Evolutionary conservation across 2,113 vertebrate genomes (phyloP).

Genomic region (Cinclus mexicanus): DNA sequence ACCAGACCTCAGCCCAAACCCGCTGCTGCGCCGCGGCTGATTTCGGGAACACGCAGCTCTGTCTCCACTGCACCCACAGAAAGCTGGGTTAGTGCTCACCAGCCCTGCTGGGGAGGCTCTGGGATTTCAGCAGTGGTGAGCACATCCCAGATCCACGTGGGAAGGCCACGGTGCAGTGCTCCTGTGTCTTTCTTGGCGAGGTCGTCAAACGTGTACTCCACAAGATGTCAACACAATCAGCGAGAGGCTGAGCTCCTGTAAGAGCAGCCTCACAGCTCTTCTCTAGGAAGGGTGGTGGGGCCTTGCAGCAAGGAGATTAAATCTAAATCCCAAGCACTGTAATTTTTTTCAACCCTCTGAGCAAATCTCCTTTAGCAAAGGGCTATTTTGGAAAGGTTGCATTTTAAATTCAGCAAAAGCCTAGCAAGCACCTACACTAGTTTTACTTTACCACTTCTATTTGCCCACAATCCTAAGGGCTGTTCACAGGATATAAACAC

Average conservation of each 20-base stretch:
- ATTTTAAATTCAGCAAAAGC: not conserved
- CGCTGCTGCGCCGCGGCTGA: not conserved
- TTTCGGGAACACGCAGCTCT: not conserved
- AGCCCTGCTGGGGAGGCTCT: not conserved
- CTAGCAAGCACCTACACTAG: not conserved
- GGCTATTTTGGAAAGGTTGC: not conserved
- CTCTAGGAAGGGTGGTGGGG: not conserved
- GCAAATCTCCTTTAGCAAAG: not conserved
- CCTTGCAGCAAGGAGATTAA: not conserved
- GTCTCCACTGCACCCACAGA: not conserved
- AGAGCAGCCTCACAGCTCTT: not conserved
- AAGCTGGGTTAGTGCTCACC: not conserved
- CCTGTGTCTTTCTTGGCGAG: constrained; percentile 53
- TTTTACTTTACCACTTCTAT: not conserved
- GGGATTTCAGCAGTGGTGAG: not conserved
- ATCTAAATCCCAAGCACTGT: too few species aligned
- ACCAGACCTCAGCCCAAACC: not conserved
- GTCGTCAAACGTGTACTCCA: constrained; percentile 55
- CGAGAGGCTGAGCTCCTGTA: not conserved
- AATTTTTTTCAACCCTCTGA: not conserved
- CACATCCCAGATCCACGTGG: not conserved
- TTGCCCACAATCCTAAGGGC: not conserved
- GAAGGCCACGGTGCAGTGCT: not conserved
- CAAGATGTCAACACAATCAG: not conserved
- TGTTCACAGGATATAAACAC: not conserved